Base-by-base conservation (phyloP, 1,140 invertebrate species). In the Harpegnathos saltator region DNA sequence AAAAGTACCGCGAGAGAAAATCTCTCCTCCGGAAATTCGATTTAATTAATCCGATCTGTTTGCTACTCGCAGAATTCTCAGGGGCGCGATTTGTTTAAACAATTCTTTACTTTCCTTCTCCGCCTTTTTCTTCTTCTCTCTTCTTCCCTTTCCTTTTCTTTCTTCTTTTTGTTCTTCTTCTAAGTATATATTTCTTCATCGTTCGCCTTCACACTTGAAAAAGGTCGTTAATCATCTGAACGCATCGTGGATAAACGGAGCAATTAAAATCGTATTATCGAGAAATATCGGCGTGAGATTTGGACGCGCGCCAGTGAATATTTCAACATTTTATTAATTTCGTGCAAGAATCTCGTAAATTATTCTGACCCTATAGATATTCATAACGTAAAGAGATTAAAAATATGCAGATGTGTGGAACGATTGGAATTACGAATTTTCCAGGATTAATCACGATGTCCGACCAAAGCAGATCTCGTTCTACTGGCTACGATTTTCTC, bases 321-420 rank as follows among this genome's bases (percentile, higher is more conserved):
- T 62, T 62, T 62, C 59, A 19, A 44, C 29, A 22, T 74, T 75
- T 63, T 52, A 63, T 33, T 75, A 63, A 63, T 63, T 38, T 17
- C 17, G 5, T 15, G 9, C 33, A 33, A 54, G 52, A 19, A 52
- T 7, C 24, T 75, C 38, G 26, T 75, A 75, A 75, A 75, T 75
- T 50, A 75, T 5, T 24, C 50, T 63, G 24, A 38, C 24, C 12
- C 4, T 75, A 29, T 63, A 15, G 29, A 75, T 75, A 63, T 63
- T 63, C n/a, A 75, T 50, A 14, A 3, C 19, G 1, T 33, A 22
- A 15, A 63, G 14, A 29, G 29, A 50, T 63, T 63, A 17, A 63
- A 29, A 33, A 29, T n/a, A n/a, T n/a, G 9, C 56, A 62, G 58
- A 62, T 29, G 4, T 17, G 22, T 12, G 11, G 11, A 22, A 15